Evolutionary conservation across 2,888 invertebrate species (phyloP), one percentile per base, ranked within the genome.

Genomic region (Oegoconia quadripuncta): DNA sequence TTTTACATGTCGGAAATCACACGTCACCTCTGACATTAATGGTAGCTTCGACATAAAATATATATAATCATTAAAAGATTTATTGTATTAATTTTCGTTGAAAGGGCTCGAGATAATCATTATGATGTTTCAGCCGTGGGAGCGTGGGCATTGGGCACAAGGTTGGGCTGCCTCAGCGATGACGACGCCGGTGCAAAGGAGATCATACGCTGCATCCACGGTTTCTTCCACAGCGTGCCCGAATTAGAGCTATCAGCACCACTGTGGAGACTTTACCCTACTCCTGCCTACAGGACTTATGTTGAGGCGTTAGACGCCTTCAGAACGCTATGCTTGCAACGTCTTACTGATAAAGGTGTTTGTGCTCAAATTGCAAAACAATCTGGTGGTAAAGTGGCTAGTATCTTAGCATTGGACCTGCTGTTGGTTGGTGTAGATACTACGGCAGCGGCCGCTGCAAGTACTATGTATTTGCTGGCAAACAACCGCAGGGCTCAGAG

Each of bases 391-490:
- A 82, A 83, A 49, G 76, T 78, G 39, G 92, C 94, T 8, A 91
- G 92, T 5, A 92, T 95, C 42, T 80, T 95, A 46, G 92, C 94
- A 4, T 69, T 95, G 41, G 95, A 95, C 69, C 82, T 95, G 48
- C 89, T 95, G 50, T 80, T 93, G 12, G 95, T 95, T 44, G 95
- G 95, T 8, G 92, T 95, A 1, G 94, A 94, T 64, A 95, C 95
- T 81, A 94, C 94, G 3, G 93, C 94, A 0, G 93, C 93, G 23
- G 93, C 93, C 3, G 89, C 91, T 11, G 91, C 93, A 0, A 93
- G 93, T 43, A 91, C 93, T 11, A 88, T 95, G 40, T 94, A 93
- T 76, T 91, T 93, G 63, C 72, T 95, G 50, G 91, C 93, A 5
- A 91, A 90, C 56, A 93, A 94, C 74, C 86, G 87, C 8, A 89